Percentiles rank a stretch among this genome's conserved stretches.
Evolutionary conservation across 2,797 vertebrate genomes (phyloP).

Genomic region (Lycodopsis pacificus): DNA sequence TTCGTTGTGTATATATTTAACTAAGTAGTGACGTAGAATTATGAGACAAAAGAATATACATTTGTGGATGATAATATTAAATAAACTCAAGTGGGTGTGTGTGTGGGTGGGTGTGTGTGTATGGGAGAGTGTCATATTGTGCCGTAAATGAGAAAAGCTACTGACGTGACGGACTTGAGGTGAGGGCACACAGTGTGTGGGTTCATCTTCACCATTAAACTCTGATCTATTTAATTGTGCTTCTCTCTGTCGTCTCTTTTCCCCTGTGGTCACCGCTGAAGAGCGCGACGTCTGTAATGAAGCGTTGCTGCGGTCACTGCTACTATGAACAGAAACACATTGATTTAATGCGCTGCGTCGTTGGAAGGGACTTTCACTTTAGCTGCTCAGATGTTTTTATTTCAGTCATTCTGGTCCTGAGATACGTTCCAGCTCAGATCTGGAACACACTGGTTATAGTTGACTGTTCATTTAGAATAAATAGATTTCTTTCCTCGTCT

Average conservation of each 20-base stretch:
- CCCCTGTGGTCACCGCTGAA: conserved; percentile 13
- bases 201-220: conserved; percentile 72
- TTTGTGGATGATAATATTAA: conserved; percentile 67
- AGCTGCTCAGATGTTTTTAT: conserved; percentile 17
- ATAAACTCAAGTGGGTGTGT: conserved; percentile 18
- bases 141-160: conserved; percentile 66
- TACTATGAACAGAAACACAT: no score
- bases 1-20: conserved; percentile 78
- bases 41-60: conserved; percentile 61
- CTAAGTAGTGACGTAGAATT: conserved; percentile 65
- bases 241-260: conserved; percentile 27
- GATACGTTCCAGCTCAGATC: conserved; percentile 39
- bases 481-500: neutral
- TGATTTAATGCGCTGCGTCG: no score
- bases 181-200: conserved; percentile 24
- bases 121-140: conserved; percentile 57
- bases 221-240: conserved; percentile 56
- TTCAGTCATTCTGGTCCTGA: conserved; percentile 38
- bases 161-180: conserved; percentile 68
- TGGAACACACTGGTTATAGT: neutral
- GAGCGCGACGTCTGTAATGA: conserved; percentile 5
- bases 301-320: neutral
- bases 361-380: conserved; percentile 47
- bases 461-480: conserved; percentile 46
- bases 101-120: neutral